phyloP scores from a whole-genome alignment of 2,797 vertebrate genomes.

The Podarcis siculus region DNA sequence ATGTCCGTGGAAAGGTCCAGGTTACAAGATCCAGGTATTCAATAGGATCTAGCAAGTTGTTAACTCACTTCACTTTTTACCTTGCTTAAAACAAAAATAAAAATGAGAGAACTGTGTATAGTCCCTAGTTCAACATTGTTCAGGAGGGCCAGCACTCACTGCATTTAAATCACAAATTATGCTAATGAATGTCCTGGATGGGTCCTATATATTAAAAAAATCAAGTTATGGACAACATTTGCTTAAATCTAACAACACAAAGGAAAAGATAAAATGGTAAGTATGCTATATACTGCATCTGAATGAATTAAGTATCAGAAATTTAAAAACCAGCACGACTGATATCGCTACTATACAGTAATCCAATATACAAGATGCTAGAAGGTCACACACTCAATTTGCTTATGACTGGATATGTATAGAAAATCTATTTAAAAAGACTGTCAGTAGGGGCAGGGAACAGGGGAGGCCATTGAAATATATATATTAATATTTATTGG shows the following conservation, averaged over 20 bases:
- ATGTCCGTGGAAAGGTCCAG: background rate
- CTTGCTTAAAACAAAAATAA: background rate
- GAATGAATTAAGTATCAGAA: background rate
- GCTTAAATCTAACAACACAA: background rate
- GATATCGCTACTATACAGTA: background rate
- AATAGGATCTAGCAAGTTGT: background rate
- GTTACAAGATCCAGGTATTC: background rate
- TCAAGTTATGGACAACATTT: background rate
- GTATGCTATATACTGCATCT: background rate
- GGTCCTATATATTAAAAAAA: background rate
- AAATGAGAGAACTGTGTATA: background rate
- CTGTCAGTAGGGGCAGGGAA: background rate
- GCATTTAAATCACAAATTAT: background rate
- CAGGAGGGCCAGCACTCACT: background rate
- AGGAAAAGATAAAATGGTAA: background rate
- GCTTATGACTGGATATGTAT: background rate
- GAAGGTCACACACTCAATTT: background rate
- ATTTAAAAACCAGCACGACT: background rate
- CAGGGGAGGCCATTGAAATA: background rate
- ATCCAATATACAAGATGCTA: background rate
- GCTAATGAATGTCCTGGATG: background rate
- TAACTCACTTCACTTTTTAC: background rate
- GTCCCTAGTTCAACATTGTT: background rate
- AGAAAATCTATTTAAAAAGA: background rate
- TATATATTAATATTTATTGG: too few species aligned